Evolutionary conservation across 2,888 invertebrate genomes (phyloP).

Genomic region (Mayetiola destructor): DNA sequence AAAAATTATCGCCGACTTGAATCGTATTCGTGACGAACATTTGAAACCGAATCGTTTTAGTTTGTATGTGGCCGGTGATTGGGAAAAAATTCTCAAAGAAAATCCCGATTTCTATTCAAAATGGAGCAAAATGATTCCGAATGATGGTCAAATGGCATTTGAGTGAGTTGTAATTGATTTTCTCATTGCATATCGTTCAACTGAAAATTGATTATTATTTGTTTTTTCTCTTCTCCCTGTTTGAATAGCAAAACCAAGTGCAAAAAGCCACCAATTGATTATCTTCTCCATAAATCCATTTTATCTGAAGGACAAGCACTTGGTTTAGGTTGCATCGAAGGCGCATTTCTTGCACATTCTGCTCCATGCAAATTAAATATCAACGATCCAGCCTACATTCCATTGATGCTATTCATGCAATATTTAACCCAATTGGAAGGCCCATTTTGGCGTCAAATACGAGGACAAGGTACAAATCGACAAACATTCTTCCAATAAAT

Average conservation of each 20-base stretch:
- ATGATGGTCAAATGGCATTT: background rate
- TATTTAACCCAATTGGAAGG: conserved; percentile 58
- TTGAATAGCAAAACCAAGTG: background rate
- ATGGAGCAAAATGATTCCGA: conserved; percentile 32
- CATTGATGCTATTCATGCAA: conserved; percentile 63
- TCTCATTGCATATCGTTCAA: background rate
- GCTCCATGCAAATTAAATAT: conserved; percentile 51
- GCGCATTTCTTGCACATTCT: conserved; percentile 54
- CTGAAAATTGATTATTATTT: background rate
- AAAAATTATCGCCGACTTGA: conserved; percentile 39
- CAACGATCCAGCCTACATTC: conserved; percentile 49
- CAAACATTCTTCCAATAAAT: background rate
- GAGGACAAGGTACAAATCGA: conserved; percentile 43
- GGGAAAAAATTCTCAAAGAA: conserved; percentile 26
- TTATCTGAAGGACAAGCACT: conserved; percentile 45
- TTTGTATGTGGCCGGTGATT: conserved; percentile 58
- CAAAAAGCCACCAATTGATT: background rate
- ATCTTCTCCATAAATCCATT: background rate
- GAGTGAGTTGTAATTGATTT: background rate
- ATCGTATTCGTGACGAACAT: conserved; percentile 43
- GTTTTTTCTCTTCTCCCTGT: background rate
- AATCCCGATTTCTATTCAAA: conserved; percentile 29
- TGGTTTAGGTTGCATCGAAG: conserved; percentile 71
- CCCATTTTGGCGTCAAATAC: conserved; percentile 75
- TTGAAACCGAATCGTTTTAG: conserved; percentile 46